These are phyloP conservation scores for Thera britannica DNA, from an alignment of 2,888 invertebrate species.

Conservation along the genomic window DNA sequence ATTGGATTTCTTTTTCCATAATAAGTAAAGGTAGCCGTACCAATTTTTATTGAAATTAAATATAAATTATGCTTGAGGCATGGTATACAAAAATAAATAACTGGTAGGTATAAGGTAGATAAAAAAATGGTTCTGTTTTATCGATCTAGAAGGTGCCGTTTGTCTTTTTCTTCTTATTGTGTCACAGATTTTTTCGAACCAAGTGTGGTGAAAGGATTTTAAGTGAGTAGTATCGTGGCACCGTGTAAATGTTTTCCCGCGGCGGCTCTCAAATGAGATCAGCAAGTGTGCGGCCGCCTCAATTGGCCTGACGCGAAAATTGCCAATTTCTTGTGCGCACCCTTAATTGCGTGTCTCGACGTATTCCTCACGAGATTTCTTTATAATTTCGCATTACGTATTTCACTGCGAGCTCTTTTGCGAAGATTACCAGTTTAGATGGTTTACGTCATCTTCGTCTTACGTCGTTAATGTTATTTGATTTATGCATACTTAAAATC, in stretches of 20 bases:
- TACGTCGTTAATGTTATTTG: not conserved
- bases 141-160: too few species aligned
- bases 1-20: too few species aligned
- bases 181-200: too few species aligned
- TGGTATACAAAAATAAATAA: too few species aligned
- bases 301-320: conserved; percentile 65
- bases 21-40: too few species aligned
- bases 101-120: too few species aligned
- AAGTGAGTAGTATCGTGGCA: not conserved
- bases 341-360: conserved; percentile 55
- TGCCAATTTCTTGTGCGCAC: conserved; percentile 63
- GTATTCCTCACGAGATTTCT: conserved; percentile 43
- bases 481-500: too few species aligned
- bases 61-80: too few species aligned
- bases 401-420: conserved; percentile 29
- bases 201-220: not conserved
- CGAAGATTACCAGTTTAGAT: conserved; percentile 12
- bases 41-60: too few species aligned
- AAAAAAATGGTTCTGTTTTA: too few species aligned
- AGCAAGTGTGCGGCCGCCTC: conserved; percentile 38
- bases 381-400: conserved; percentile 40
- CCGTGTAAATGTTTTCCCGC: conserved; percentile 17
- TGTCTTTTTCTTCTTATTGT: too few species aligned
- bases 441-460: conserved; percentile 1
- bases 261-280: conserved; percentile 35